Evolutionary conservation across 2,888 invertebrate genomes (phyloP), one percentile per base, ranked within the genome.

Genomic region (Diplolepis rosae): DNA sequence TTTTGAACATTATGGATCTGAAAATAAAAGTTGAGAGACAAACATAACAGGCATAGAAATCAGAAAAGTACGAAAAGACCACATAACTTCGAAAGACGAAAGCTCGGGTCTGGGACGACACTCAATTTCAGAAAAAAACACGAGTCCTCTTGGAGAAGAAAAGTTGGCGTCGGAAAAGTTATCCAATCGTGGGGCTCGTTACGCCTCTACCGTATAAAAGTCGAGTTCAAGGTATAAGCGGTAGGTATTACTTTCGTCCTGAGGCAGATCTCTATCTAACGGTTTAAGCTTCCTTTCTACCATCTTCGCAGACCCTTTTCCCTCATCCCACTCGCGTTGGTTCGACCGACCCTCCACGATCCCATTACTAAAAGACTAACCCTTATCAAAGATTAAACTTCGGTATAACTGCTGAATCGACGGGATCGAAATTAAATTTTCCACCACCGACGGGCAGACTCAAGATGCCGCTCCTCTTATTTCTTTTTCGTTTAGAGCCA

Each of bases 401-500:
- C 85, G 88, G 90, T 90, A 90, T 89, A 89, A 90, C 89, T 90
- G 90, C 90, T 90, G 90, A 90, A 90, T 90, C 90, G 90, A 90
- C 90, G 89, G 89, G 89, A 90, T 90, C 88, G 90, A 90, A 90
- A 90, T 90, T 90, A 90, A 90, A 90, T 90, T 90, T 90, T 88
- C 87, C 86, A 86, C 84, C 86, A 79, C 79, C 79, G 80, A 74
- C 78, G 71, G 73, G 18, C 9, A 32, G 32, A 32, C 56, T 56
- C 35, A 5, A 32, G 35, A 35, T 35, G 24, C 24, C 24, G n/a
- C 61, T 61, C n/a, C 4, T 18, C 9, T 35, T 56, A 32, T 24
- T 39, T 24, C 15, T 24, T 39, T 54, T 54, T 54, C n/a, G n/a
- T n/a, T n/a, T n/a, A n/a, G n/a, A n/a, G n/a, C n/a, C n/a, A 39